These are phyloP conservation scores for Drosophila prolongata DNA, from an alignment of 2,888 invertebrate genomes.

Conservation along the genomic window DNA sequence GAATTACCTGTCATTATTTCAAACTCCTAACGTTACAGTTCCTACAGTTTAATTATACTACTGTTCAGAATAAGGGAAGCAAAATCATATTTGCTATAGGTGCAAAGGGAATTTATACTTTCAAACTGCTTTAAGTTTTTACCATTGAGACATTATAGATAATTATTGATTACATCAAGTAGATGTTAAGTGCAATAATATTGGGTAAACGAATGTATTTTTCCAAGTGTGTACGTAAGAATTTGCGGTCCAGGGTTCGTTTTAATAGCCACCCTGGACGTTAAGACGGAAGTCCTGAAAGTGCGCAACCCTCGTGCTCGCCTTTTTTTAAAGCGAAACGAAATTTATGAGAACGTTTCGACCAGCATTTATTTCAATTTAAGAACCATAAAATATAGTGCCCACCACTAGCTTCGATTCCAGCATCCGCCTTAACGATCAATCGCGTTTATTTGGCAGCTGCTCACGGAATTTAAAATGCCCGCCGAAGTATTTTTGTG, in stretches of 20 bases:
- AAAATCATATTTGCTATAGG: too few relatives aligned
- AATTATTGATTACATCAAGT: too few relatives aligned
- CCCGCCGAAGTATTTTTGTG: slow-evolving; percentile 57
- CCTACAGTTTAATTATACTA: too few relatives aligned
- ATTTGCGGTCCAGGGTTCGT: not conserved
- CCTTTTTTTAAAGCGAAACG: not conserved
- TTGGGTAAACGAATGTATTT: not conserved
- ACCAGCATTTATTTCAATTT: slow-evolving; percentile 6
- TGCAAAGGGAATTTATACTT: too few relatives aligned
- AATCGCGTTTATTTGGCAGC: slow-evolving; percentile 67
- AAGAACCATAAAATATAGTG: slow-evolving; percentile 21
- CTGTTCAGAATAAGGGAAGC: too few relatives aligned
- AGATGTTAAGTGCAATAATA: too few relatives aligned
- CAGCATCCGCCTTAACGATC: slow-evolving; percentile 44
- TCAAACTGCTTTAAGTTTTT: too few relatives aligned
- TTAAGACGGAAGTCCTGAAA: not conserved
- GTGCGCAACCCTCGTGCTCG: not conserved
- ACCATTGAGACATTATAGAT: too few relatives aligned
- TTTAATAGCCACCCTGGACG: not conserved
- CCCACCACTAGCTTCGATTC: slow-evolving; percentile 6
- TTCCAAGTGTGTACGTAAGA: not conserved
- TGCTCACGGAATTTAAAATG: slow-evolving; percentile 63
- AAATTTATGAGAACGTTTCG: slow-evolving; percentile 9
- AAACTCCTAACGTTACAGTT: too few relatives aligned
- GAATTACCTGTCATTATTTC: too few relatives aligned